Conservation (phyloP, 1,140 invertebrate genomes). For the Eumeta japonica region DNA sequence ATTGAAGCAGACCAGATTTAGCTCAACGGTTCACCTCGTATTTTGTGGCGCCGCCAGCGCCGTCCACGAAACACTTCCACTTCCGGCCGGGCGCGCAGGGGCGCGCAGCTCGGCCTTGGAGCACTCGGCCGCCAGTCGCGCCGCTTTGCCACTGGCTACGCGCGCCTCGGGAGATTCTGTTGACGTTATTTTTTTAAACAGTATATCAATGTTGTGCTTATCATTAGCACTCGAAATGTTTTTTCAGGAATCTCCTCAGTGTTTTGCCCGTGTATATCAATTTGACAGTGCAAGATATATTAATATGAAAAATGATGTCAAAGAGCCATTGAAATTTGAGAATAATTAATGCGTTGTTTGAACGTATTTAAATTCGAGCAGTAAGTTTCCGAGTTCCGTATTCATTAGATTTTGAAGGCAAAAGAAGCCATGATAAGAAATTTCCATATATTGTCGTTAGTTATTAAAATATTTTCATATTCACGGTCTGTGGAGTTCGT, state of each 20-base stretch:
- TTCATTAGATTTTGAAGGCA: too few relatives aligned
- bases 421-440: too few relatives aligned
- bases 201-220: neutral
- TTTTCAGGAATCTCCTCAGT: too few relatives aligned
- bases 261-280: too few relatives aligned
- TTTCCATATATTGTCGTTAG: too few relatives aligned
- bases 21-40: constrained; percentile 62
- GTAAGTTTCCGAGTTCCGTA: too few relatives aligned
- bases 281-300: too few relatives aligned
- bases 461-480: neutral
- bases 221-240: neutral
- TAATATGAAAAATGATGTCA: neutral
- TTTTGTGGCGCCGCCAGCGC: constrained; percentile 82
- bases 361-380: too few relatives aligned
- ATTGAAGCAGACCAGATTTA: too few relatives aligned
- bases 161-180: neutral
- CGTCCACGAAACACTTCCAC: constrained; percentile 83
- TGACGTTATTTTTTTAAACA: neutral
- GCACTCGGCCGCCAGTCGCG: constrained; percentile 59
- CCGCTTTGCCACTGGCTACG: constrained; percentile 55
- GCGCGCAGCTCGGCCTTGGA: constrained; percentile 57
- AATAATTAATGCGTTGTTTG: too few relatives aligned
- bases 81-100: constrained; percentile 82
- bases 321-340: too few relatives aligned
- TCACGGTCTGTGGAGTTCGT: neutral